Base-by-base conservation (phyloP, 1,140 invertebrate genomes). In the Paraescarpia echinospica region DNA sequence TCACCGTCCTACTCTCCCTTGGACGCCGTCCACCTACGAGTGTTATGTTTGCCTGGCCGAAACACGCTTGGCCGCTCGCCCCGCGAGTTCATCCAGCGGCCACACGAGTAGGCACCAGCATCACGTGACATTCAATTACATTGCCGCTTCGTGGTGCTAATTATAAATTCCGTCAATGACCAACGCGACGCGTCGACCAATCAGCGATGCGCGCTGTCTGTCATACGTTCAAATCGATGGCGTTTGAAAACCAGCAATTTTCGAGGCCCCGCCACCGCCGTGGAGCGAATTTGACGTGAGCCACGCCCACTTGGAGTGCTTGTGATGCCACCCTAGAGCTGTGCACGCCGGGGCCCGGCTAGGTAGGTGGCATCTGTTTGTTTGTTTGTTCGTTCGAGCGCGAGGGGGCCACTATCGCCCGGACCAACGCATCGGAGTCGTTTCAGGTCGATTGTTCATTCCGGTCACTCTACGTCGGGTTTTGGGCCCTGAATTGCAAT, bases 111-210 rank as follows among this genome's bases (percentile, higher is more conserved):
- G 59, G 59, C 59, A 18, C 27, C 59, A 77, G 18, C 14, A 18
- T 77, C 59, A 77, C 59, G 59, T 77, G 59, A 77, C 59, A 77
- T 77, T 77, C 59, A 77, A 77, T 77, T 77, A 77, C 59, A 77
- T 77, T 77, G 59, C 59, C 59, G 59, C 59, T 77, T 77, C 59
- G 59, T 77, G 59, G 59, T 77, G 59, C 59, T 77, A 77, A 77
- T 77, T 77, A 77, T 77, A 77, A 77, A 77, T 77, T 77, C 59
- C 59, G 59, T 77, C 59, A 77, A 77, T 77, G 59, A 77, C 59
- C 59, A 77, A 18, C 59, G 59, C 59, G 18, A 12, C 18, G 59
- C 59, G 59, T 0, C 59, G 59, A 77, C 59, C 59, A 77, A 77
- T 77, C 59, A 77, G 59, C 59, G 59, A 18, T 2, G 59, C 59